These are phyloP conservation scores for Allobates femoralis DNA, from an alignment of 2,797 vertebrate genomes.

Conservation along the genomic window DNA sequence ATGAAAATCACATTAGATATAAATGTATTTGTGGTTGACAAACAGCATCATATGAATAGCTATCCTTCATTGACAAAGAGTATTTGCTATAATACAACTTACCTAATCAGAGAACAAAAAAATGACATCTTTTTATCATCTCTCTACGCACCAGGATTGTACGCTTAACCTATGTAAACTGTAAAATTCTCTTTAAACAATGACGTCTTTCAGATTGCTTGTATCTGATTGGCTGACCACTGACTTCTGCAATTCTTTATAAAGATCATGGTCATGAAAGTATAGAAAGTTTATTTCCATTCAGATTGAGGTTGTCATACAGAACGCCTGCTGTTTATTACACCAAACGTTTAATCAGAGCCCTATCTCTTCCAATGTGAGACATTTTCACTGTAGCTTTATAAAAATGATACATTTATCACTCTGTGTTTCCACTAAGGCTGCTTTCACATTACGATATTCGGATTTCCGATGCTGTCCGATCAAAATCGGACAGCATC, in stretches of 20 bases:
- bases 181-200: not conserved
- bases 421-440: no score
- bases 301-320: not conserved
- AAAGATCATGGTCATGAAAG: slow-evolving; percentile 11
- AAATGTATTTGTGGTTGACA: slow-evolving; percentile 12
- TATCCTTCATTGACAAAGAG: not conserved
- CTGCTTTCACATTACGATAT: no score
- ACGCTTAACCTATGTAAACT: slow-evolving; percentile 3
- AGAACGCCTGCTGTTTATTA: not conserved
- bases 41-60: not conserved
- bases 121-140: slow-evolving; percentile 22
- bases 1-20: slow-evolving; percentile 45
- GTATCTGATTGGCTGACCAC: not conserved
- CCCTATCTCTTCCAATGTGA: not conserved
- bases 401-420: no score
- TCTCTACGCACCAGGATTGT: not conserved
- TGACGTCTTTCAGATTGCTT: not conserved
- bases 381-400: no score
- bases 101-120: slow-evolving; percentile 22
- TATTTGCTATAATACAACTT: slow-evolving; percentile 25
- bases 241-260: not conserved
- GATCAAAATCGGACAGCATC: no score
- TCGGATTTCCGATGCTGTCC: no score
- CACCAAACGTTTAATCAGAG: not conserved
- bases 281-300: slow-evolving; percentile 11